These are phyloP conservation scores for Eclectus roratus DNA, from an alignment of 2,113 vertebrate species.

Conservation along the genomic window DNA sequence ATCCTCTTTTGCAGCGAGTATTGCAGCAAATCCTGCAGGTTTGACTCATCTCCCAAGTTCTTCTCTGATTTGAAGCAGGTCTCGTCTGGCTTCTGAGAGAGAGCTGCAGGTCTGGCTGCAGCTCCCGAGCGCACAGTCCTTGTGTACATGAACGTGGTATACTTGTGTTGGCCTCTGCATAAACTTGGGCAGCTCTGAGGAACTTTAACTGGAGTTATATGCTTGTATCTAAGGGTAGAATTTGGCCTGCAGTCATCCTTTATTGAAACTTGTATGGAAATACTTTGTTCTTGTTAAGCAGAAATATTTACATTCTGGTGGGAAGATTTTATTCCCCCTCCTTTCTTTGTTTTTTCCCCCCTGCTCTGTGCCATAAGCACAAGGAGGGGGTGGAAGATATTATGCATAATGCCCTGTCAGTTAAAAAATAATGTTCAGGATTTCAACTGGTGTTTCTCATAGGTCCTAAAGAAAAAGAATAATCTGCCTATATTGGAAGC, in stretches of 20 bases:
- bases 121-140: not conserved
- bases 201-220: not conserved
- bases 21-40: conserved; percentile 64
- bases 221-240: not conserved
- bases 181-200: not conserved
- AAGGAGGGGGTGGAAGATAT: not conserved
- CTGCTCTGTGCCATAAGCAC: not conserved
- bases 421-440: not conserved
- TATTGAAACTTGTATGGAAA: conserved; percentile 30
- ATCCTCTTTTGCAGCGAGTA: conserved; percentile 63
- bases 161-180: not conserved
- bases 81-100: not conserved
- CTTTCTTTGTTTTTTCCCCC: not conserved
- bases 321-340: not conserved
- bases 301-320: conserved; percentile 37
- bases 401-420: not conserved
- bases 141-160: rapidly evolving
- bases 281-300: not conserved
- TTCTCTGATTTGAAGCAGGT: conserved; percentile 13
- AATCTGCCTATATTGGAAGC: not conserved
- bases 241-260: conserved; percentile 1
- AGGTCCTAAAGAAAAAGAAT: not conserved
- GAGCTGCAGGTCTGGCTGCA: not conserved
- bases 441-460: not conserved
- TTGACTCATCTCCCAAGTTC: conserved; percentile 52